phyloP scores from a whole-genome alignment of 2,888 invertebrate species.

The Sinopyrophorus schimmeli region DNA sequence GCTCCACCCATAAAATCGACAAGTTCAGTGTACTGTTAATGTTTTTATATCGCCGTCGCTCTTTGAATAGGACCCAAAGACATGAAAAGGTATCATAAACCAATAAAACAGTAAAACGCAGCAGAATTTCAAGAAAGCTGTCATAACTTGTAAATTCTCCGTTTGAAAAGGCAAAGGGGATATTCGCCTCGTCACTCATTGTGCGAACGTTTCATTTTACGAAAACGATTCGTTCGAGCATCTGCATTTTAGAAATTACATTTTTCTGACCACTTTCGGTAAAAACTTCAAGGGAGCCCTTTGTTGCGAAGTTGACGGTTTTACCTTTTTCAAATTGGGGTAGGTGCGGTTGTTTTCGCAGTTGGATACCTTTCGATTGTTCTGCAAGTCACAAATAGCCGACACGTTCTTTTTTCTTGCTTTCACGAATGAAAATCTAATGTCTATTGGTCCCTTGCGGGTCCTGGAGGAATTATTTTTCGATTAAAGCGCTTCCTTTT shows the following conservation, averaged over 20 bases:
- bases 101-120: slow-evolving; percentile 27
- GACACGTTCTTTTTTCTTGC: neutral
- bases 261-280: slow-evolving; percentile 42
- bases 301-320: slow-evolving; percentile 47
- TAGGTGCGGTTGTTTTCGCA: slow-evolving; percentile 51
- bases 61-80: no score
- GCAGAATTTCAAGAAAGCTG: slow-evolving; percentile 28
- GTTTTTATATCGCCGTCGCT: slow-evolving; percentile 25
- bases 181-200: slow-evolving; percentile 36
- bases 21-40: slow-evolving; percentile 24
- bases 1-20: no score
- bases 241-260: slow-evolving; percentile 43
- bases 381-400: slow-evolving; percentile 26
- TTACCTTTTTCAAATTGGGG: slow-evolving; percentile 47
- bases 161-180: slow-evolving; percentile 22
- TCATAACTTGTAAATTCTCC: slow-evolving; percentile 34
- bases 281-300: slow-evolving; percentile 43
- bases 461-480: no score
- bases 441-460: no score
- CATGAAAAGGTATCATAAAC: slow-evolving; percentile 28
- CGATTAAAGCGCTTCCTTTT: no score
- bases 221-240: slow-evolving; percentile 39
- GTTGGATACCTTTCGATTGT: slow-evolving; percentile 44
- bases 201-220: slow-evolving; percentile 38
- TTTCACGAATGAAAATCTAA: no score